Evolutionary conservation across 2,797 vertebrate species (phyloP), one percentile per base, ranked within the genome.

Genomic region (Gouania willdenowi): DNA sequence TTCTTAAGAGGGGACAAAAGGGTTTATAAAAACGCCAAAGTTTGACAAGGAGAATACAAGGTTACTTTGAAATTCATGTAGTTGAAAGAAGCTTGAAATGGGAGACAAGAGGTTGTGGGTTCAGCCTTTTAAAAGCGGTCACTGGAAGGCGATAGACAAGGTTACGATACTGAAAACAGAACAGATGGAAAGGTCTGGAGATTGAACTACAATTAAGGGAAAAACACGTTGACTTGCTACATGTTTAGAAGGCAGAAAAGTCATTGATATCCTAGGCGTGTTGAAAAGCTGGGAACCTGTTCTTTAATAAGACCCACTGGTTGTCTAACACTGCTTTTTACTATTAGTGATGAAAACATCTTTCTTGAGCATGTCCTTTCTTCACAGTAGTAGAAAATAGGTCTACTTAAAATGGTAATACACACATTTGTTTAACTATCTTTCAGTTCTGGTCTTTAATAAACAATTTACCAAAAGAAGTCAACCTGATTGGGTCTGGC

Each of bases 41-140:
- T 79, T 70, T 58, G 65, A 76, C 58, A 66, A 22, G 57, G 9
- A 47, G 50, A 54, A 75, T 48, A 53, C 38, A 54, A 35, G 49
- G 21, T 31, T 30, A 24, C 44, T 66, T 79, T 75, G 26, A 74
- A 29, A 65, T 47, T 63, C 31, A 75, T 64, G 46, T 71, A 57
- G 58, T 55, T 67, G 22, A 54, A 73, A 71, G 46, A 30, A 57
- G 39, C 44, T 65, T 41, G 13, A 18, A 65, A 51, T 38, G 43
- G 40, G 44, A 73, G 46, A 53, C 33, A 47, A 40, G 22, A 26
- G 59, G 42, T 47, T 66, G 17, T 64, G 33, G 43, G 43, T 56
- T 67, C 26, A 59, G 42, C 42, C 32, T 37, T 61, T 61, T 55
- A 58, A 73, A 65, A 50, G 41, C 51, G 64, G 66, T 76, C 65